Base-by-base conservation (phyloP, 92 coral and sea anemone genomes). In the Metridium senile region DNA sequence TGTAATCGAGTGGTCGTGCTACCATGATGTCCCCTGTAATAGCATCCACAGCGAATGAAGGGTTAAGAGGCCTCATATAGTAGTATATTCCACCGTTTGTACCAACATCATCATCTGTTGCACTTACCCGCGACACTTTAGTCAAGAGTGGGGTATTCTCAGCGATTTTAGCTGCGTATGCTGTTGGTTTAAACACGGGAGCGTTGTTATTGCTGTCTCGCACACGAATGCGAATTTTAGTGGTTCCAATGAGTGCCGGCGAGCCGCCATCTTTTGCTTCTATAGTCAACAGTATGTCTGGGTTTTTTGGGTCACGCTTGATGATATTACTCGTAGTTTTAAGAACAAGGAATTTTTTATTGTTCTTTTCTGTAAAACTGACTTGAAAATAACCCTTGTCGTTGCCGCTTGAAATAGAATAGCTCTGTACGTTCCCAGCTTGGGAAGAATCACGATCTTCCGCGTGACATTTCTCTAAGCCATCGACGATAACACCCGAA, bases 51-150 rank as follows among this genome's bases (percentile, higher is more conserved):
- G 89, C 34, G 64, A 85, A 85, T 26, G 66, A 73, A 1, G 46
- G n/a, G 22, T 30, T 46, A 18, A 79, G 76, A 8, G 84, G 81
- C 10, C 49, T 46, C 69, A 85, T 62, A 59, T 66, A 85, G 31
- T 85, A 85, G 66, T 86, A 86, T 9, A 86, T 79, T 8, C 86
- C 90, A n/a, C 90, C 90, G 28, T 86, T 86, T 25, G 82, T 86
- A 0, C 86, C 86, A 9, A 67, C 86, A 52, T 86, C 90, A 26
- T 20, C 25, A 74, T 86, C 90, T 32, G 82, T 81, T 17, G 86
- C 90, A 34, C 74, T 69, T 9, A 86, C 90, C 19, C 81, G 81
- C 11, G 80, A 52, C 0, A 86, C 70, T 16, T 80, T 68, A 9
- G 61, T 80, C 69, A 72, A 33, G 0, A 81, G 53, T 28, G 82